Evolutionary conservation across 1,140 invertebrate genomes (phyloP).

Genomic region (Battus philenor): DNA sequence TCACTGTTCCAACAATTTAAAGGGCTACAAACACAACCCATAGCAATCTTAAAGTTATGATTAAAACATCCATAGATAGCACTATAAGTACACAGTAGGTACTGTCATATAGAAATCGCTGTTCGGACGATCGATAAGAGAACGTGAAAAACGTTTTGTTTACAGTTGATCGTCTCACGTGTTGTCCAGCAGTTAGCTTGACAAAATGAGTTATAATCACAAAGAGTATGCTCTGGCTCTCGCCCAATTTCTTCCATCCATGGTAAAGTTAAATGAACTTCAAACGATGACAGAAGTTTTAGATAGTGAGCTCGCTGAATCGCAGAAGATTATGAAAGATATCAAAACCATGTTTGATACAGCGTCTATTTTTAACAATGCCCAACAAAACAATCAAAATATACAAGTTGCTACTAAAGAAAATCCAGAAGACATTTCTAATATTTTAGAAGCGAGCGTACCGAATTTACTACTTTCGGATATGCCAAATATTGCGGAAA

Average conservation of each 20-base stretch:
- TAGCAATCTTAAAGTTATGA: too few relatives aligned
- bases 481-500: slow-evolving; percentile 38
- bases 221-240: slow-evolving; percentile 29
- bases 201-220: slow-evolving; percentile 24
- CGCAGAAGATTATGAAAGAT: slow-evolving; percentile 49
- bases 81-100: too few relatives aligned
- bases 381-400: slow-evolving; percentile 12
- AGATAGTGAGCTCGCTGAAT: slow-evolving; percentile 51
- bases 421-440: slow-evolving; percentile 35
- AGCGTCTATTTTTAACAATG: slow-evolving; percentile 29
- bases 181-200: too few relatives aligned
- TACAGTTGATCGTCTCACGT: background rate
- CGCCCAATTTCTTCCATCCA: slow-evolving; percentile 38
- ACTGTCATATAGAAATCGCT: too few relatives aligned
- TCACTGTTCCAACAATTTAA: too few relatives aligned
- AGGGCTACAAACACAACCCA: too few relatives aligned
- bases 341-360: slow-evolving; percentile 45
- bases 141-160: slow-evolving; percentile 5
- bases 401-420: slow-evolving; percentile 9
- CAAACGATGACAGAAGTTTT: slow-evolving; percentile 54
- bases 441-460: slow-evolving; percentile 35
- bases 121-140: too few relatives aligned
- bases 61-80: too few relatives aligned
- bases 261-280: slow-evolving; percentile 44
- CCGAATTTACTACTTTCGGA: slow-evolving; percentile 48